phyloP scores from a whole-genome alignment of 2,797 vertebrate genomes.

The Pempheris klunzingeri region DNA sequence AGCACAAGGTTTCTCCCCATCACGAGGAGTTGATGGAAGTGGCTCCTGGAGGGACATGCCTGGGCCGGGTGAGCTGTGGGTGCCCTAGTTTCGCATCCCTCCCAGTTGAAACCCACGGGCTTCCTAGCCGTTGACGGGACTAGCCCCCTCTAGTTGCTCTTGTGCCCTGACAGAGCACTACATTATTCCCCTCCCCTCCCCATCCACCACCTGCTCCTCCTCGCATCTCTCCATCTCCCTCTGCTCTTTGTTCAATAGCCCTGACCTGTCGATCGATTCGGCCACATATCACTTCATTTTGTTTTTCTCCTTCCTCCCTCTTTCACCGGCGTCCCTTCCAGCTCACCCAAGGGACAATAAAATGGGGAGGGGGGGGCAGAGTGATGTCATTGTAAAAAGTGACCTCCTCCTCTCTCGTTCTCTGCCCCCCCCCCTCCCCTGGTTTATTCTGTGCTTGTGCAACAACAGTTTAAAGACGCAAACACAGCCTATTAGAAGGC shows the following conservation, averaged over 20 bases:
- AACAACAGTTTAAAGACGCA: constrained; percentile 54
- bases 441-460: constrained; percentile 31
- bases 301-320: constrained; percentile 56
- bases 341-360: constrained; percentile 24
- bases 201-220: constrained; percentile 41
- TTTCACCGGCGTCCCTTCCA: constrained; percentile 15
- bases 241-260: constrained; percentile 80
- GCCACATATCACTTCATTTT: constrained; percentile 86
- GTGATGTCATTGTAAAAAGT: constrained; percentile 46
- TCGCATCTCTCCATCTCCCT: constrained; percentile 57
- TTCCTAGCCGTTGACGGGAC: constrained; percentile 19
- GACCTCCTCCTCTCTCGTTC: constrained; percentile 45
- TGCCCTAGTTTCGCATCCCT: constrained; percentile 53
- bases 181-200: constrained; percentile 34
- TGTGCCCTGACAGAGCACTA: constrained; percentile 56
- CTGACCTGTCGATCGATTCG: constrained; percentile 75
- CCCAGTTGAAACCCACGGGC: constrained; percentile 41
- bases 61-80: constrained; percentile 20
- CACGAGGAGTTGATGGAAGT: constrained; percentile 53
- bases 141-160: constrained; percentile 25
- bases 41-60: constrained; percentile 17
- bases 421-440: constrained; percentile 13
- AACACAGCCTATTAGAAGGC: constrained; percentile 67
- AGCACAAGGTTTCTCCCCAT: constrained; percentile 33
- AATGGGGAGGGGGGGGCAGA: not conserved